These are phyloP conservation scores for Fratercula arctica DNA, from an alignment of 2,797 vertebrate genomes.

Conservation along the genomic window DNA sequence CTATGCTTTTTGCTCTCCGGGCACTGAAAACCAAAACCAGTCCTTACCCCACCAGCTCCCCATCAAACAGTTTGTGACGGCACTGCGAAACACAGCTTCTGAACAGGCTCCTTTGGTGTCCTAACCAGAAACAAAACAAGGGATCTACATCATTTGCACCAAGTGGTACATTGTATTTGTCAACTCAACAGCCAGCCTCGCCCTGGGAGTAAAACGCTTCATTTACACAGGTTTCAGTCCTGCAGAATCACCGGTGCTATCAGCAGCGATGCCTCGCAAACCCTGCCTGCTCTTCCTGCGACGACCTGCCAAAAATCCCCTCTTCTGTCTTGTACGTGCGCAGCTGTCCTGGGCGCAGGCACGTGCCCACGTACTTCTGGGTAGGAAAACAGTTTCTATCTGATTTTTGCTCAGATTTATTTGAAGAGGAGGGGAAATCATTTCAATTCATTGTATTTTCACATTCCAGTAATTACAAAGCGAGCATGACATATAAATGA, in stretches of 20 bases:
- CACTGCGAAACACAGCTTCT: not conserved
- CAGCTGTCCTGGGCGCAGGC: not conserved
- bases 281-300: not conserved
- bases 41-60: not conserved
- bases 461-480: constrained; percentile 79
- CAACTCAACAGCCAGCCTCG: not conserved
- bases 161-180: not conserved
- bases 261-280: not conserved
- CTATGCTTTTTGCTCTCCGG: not conserved
- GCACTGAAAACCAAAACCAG: not conserved
- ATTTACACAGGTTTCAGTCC: not conserved
- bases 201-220: not conserved
- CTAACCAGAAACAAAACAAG: not conserved
- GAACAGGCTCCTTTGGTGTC: not conserved
- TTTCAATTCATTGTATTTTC: constrained; percentile 69
- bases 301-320: not conserved
- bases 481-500: constrained; percentile 77
- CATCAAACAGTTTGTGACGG: not conserved
- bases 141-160: not conserved
- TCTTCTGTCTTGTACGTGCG: fast-evolving
- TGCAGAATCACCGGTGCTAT: not conserved
- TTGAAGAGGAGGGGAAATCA: constrained; percentile 60
- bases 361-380: not conserved
- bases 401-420: constrained; percentile 38
- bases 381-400: not conserved